Evolutionary conservation across 1,140 invertebrate species (phyloP), one percentile per base, ranked within the genome.

Genomic region (Steinernema khuongi): DNA sequence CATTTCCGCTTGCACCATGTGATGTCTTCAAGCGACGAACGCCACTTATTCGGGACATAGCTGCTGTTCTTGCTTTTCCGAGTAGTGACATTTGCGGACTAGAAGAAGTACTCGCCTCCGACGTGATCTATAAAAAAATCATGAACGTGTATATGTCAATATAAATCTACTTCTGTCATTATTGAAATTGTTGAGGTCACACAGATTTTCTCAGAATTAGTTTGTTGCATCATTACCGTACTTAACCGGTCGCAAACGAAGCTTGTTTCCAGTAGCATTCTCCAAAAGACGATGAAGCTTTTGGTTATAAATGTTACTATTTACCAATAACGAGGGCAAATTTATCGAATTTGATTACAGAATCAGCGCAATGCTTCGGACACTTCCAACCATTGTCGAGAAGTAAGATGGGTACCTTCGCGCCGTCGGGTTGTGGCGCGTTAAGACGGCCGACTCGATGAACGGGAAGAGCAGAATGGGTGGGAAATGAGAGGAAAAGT

Each of bases 21-120:
- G 94, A 92, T 72, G 91, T 91, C 18, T 94, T 87, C 29, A 92
- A 90, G 79, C 91, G 90, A 85, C 94, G 93, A 17, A 95, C 92
- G 44, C 94, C 94, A 70, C 90, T 91, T 83, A 96, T 96, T 86
- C 94, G 91, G 31, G 91, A 93, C 92, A 94, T 94, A 1, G 91
- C 83, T 18, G 79, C 85, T 7, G 81, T 81, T 60, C 82, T 81
- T 11, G 83, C 85, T 75, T 85, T 85, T 74, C 77, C 77, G 79
- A 83, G 73, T 36, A 77, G 67, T 70, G 76, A 79, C 43, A 74
- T 67, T 70, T 76, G 33, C 36, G 74, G 69, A 50, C 50, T 32
- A 26, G 75, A 68, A 30, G 28, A 32, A 31, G 31, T 70, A 7
- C 67, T 70, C 14, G 29, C 31, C 22, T 71, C 2, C 31, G 7